Conservation (phyloP, 2,888 invertebrate genomes). For the Apamea monoglypha region DNA sequence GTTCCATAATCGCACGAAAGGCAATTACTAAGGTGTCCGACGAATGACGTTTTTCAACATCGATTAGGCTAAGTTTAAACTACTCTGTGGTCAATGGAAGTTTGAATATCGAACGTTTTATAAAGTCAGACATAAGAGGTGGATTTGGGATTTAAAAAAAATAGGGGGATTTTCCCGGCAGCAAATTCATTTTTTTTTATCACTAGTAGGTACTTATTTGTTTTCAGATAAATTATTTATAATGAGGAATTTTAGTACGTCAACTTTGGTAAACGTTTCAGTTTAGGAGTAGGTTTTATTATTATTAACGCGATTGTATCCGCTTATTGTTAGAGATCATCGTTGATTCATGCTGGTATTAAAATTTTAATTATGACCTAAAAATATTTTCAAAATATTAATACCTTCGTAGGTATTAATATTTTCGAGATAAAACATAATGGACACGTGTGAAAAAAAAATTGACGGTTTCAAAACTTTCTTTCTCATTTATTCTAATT, state of each 20-base stretch:
- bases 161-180: neutral
- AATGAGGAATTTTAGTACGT: neutral
- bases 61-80: constrained; percentile 64
- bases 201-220: neutral
- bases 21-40: constrained; percentile 83
- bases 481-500: constrained; percentile 40
- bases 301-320: neutral
- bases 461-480: constrained; percentile 20
- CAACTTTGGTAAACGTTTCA: constrained; percentile 10
- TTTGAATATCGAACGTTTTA: constrained; percentile 46
- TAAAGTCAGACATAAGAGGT: too few relatives aligned
- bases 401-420: neutral
- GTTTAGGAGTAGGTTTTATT: neutral
- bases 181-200: too few relatives aligned
- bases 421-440: constrained; percentile 8
- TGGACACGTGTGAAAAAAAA: constrained; percentile 3
- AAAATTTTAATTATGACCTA: constrained; percentile 3
- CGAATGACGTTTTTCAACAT: constrained; percentile 64
- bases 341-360: neutral
- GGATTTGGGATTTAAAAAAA: neutral
- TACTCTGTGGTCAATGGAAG: constrained; percentile 37
- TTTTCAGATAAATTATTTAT: neutral
- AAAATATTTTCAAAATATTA: neutral
- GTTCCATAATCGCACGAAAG: constrained; percentile 81
- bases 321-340: neutral